Percentiles rank a stretch among this genome's conserved stretches.
Evolutionary conservation across 2,888 invertebrate species (phyloP).

Genomic region (Drosophila eohydei): DNA sequence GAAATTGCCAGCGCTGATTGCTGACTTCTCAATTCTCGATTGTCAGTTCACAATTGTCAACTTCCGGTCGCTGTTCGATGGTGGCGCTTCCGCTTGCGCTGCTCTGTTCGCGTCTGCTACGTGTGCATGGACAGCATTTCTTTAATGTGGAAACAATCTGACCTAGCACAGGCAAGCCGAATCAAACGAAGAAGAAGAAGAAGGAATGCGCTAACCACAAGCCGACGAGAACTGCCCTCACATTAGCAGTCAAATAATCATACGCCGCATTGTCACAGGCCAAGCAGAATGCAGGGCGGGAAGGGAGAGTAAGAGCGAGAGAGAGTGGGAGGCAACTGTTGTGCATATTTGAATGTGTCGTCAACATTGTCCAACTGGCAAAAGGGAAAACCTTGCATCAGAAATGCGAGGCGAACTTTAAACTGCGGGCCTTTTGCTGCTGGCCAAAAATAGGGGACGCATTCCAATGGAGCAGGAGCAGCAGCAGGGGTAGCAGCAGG

Average conservation of each 20-base stretch:
- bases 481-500: slow-evolving; percentile 22
- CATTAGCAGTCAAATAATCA: slow-evolving; percentile 70
- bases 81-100: slow-evolving; percentile 34
- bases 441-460: slow-evolving; percentile 16
- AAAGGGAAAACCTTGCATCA: slow-evolving; percentile 53
- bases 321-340: slow-evolving; percentile 27
- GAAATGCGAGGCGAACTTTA: slow-evolving; percentile 55
- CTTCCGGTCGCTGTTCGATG: slow-evolving; percentile 59
- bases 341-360: slow-evolving; percentile 53
- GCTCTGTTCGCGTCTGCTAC: slow-evolving; percentile 4
- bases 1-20: slow-evolving; percentile 51
- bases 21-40: slow-evolving; percentile 41
- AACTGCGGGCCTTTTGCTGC: slow-evolving; percentile 64
- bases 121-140: slow-evolving; percentile 31
- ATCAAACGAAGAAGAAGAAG: slow-evolving; percentile 5
- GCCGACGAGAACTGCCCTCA: slow-evolving; percentile 47
- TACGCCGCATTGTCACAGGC: slow-evolving; percentile 71
- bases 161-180: background rate
- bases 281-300: background rate
- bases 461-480: slow-evolving; percentile 6
- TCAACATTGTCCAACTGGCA: slow-evolving; percentile 40
- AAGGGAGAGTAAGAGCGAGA: background rate
- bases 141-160: slow-evolving; percentile 40
- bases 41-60: slow-evolving; percentile 39
- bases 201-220: slow-evolving; percentile 47